Evolutionary conservation across 1,140 invertebrate species (phyloP).

Genomic region (Hydropsyche tenuis): DNA sequence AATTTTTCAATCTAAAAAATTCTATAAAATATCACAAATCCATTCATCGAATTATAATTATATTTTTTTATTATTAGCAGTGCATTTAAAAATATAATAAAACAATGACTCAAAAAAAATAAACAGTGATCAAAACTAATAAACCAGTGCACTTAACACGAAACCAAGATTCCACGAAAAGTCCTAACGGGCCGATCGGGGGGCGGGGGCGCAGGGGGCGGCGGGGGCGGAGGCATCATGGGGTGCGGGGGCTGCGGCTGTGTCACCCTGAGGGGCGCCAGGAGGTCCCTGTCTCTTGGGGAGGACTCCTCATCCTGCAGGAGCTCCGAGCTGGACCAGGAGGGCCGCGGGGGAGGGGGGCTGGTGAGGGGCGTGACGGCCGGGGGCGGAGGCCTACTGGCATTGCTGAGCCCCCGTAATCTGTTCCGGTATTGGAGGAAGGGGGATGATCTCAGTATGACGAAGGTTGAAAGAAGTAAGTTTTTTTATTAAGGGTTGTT

Average conservation of each 20-base stretch:
- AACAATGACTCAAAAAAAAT: no score
- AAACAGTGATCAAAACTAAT: no score
- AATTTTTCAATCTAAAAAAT: no score
- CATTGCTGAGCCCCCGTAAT: conserved; percentile 57
- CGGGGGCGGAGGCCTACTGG: conserved; percentile 56
- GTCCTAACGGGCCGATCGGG: neutral
- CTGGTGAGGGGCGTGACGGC: conserved; percentile 49
- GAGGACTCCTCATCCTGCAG: conserved; percentile 67
- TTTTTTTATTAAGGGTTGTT: no score
- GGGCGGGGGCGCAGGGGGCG: neutral
- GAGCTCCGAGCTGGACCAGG: conserved; percentile 65
- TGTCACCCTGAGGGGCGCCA: conserved; percentile 57
- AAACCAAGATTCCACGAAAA: conserved; percentile 28
- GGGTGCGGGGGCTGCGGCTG: conserved; percentile 60
- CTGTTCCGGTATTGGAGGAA: conserved; percentile 65
- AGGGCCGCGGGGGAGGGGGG: conserved; percentile 50
- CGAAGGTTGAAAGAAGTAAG: conserved; percentile 74
- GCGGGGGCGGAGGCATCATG: conserved; percentile 36
- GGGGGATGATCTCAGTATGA: conserved; percentile 69
- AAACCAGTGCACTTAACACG: no score
- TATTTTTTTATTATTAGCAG: no score
- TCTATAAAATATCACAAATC: no score
- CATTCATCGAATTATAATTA: no score
- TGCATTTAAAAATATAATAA: no score
- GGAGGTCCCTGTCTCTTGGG: conserved; percentile 57